Evolutionary conservation across 2,888 invertebrate genomes (phyloP), one percentile per base, ranked within the genome.

Genomic region (Trisateles emortualis): DNA sequence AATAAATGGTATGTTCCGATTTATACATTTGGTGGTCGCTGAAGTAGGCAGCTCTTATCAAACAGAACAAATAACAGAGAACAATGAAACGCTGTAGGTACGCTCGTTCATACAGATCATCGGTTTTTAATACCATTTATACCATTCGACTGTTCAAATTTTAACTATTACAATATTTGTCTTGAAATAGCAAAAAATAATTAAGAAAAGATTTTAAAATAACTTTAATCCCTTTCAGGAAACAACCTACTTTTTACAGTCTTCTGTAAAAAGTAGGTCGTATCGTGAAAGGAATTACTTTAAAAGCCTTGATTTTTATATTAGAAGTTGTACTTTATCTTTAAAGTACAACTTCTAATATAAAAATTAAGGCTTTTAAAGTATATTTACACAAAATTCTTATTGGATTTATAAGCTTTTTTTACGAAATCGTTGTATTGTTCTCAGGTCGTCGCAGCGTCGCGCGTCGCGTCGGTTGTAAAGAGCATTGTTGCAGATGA

Each of bases 21-120:
- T 86, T 82, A 85, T 85, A 84, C 80, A 76, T 83, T 83, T 79
- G 81, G 81, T 83, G 79, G 81, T 72, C 75, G 75, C 78, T 89
- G 81, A 83, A 90, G 88, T 86, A 83, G 73, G 69, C 64, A 72
- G 80, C 86, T 90, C 89, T 92, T 91, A 92, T 91, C 91, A 80
- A 78, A 81, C 81, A 84, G 84, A 87, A 90, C 88, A 88, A 86
- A 91, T 88, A 85, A 77, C 80, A 79, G 83, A 88, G 89, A 91
- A 92, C 91, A 92, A 92, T 90, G 86, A 87, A 77, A 81, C 78
- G 80, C 76, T 83, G 80, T 82, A 78, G 79, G 82, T 85, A 83
- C 79, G 77, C 76, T 76, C 69, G 82, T 81, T 81, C 83, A 79
- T 76, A 75, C 75, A 74, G 77, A 74, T 78, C 78, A 81, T 83